Percentiles rank a stretch among this genome's conserved stretches.
Conservation (phyloP, 30 jellyfish, hydroid and myxozoan genomes). For the Pseudorhiza aurosa region DNA sequence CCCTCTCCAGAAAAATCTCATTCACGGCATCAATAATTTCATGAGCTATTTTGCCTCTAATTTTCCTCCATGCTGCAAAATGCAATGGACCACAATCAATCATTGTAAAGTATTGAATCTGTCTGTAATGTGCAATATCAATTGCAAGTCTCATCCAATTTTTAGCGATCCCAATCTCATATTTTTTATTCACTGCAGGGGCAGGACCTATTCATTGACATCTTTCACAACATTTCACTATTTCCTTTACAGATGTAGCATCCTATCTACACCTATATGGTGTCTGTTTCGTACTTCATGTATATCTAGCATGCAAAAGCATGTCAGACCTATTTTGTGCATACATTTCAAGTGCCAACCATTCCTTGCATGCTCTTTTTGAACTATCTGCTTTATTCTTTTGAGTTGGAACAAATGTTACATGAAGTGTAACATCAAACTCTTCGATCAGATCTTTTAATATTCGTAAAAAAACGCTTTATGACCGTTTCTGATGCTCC, state of each 20-base stretch:
- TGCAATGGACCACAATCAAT: conserved; percentile 6
- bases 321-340: neutral
- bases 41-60: neutral
- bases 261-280: conserved; percentile 33
- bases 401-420: conserved; percentile 15
- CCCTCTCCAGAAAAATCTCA: neutral
- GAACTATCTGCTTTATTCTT: conserved; percentile 38
- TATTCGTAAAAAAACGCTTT: neutral
- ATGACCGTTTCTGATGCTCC: neutral
- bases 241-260: neutral
- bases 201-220: neutral
- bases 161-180: too few relatives aligned
- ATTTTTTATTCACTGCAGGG: neutral
- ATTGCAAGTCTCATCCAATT: neutral
- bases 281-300: conserved; percentile 2
- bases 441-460: neutral
- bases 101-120: neutral
- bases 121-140: neutral
- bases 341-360: conserved; percentile 2
- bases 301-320: neutral
- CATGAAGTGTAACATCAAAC: neutral
- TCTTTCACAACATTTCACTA: neutral
- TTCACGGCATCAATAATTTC: neutral
- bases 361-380: conserved; percentile 23
- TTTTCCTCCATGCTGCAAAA: conserved; percentile 4